These are phyloP conservation scores for Melinaea menophilus DNA, from an alignment of 2,888 invertebrate genomes.

Conservation along the genomic window DNA sequence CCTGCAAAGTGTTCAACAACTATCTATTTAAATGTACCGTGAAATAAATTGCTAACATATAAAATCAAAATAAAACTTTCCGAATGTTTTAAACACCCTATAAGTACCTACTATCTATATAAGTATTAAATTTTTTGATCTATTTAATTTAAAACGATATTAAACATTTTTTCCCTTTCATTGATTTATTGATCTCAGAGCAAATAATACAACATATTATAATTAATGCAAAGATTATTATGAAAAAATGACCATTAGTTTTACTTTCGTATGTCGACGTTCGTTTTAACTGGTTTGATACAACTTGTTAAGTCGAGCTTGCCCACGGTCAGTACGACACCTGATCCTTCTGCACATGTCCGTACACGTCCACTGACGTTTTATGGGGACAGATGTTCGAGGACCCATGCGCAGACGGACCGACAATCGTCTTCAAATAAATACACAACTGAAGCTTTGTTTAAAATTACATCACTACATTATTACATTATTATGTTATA, in stretches of 20 bases:
- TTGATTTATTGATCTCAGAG: too few species aligned
- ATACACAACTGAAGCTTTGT: too few species aligned
- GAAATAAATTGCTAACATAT: too few species aligned
- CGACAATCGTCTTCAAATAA: slow-evolving; percentile 15
- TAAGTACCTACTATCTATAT: too few species aligned
- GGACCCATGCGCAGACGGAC: slow-evolving; percentile 37
- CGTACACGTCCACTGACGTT: slow-evolving; percentile 34
- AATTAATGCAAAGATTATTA: neutral
- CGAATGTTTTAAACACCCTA: too few species aligned
- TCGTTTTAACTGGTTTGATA: slow-evolving; percentile 47
- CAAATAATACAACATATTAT: slow-evolving; percentile 4
- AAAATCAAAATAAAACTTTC: too few species aligned
- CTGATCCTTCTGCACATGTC: slow-evolving; percentile 69
- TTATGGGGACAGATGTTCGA: slow-evolving; percentile 58
- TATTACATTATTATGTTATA: too few species aligned
- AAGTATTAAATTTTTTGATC: too few species aligned
- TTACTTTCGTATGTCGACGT: slow-evolving; percentile 51
- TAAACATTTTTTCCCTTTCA: too few species aligned
- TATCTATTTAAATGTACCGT: too few species aligned
- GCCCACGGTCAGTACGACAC: slow-evolving; percentile 72
- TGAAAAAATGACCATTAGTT: slow-evolving; percentile 35
- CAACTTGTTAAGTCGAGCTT: slow-evolving; percentile 61
- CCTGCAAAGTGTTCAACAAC: neutral
- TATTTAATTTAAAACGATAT: too few species aligned
- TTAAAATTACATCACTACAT: too few species aligned